Percentiles rank a stretch among this genome's conserved stretches.
Conservation (phyloP, 2,113 vertebrate genomes). For the Cathartes aura region DNA sequence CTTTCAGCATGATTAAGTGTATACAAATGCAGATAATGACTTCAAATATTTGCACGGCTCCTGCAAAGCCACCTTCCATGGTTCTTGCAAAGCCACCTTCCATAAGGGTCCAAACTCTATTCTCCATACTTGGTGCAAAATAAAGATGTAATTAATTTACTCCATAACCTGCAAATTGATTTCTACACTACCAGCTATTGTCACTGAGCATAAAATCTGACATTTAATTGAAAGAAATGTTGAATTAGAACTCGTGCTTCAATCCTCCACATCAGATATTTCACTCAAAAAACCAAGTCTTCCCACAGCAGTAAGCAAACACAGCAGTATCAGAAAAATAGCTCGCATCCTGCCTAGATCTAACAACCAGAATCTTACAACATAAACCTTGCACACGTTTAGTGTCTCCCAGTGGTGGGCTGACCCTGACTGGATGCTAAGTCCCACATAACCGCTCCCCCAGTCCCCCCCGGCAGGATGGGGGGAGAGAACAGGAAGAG, state of each 20-base stretch:
- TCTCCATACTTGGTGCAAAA: not conserved
- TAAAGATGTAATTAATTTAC: not conserved
- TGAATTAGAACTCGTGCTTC: not conserved
- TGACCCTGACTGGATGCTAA: not conserved
- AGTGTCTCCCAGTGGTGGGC: not conserved
- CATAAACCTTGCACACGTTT: not conserved
- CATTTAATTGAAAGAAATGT: not conserved
- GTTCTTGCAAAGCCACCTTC: not conserved
- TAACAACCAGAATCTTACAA: not conserved
- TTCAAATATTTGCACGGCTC: not conserved
- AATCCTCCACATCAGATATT: not conserved
- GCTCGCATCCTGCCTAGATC: not conserved
- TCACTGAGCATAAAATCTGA: not conserved
- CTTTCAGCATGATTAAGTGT: not conserved
- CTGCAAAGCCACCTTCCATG: not conserved
- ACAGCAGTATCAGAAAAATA: not conserved
- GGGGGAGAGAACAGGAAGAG: not conserved
- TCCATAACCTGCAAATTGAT: not conserved
- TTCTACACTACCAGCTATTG: not conserved
- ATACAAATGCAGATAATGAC: not conserved
- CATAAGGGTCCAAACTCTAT: not conserved
- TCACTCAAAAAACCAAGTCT: not conserved
- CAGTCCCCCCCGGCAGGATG: not conserved
- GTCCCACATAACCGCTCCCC: not conserved
- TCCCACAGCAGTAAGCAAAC: not conserved